phyloP scores from a whole-genome alignment of 2,113 vertebrate genomes.

The Tetrao urogallus region DNA sequence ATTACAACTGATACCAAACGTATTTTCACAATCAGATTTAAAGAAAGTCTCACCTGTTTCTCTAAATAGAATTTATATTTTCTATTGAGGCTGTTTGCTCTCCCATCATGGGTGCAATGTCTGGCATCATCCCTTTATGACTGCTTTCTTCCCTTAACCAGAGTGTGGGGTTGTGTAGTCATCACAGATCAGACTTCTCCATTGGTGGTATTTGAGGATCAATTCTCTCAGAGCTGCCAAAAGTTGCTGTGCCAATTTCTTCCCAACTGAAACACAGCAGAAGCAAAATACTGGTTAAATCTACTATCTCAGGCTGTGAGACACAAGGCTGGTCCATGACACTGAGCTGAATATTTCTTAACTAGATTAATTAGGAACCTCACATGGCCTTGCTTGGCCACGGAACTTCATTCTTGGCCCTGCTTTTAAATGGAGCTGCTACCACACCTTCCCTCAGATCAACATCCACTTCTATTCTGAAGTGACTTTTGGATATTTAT shows the following conservation, averaged over 20 bases:
- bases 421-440: background rate
- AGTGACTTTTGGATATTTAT: background rate
- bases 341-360: background rate
- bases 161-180: background rate
- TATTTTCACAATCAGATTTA: background rate
- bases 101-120: no score
- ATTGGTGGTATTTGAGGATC: background rate
- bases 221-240: background rate
- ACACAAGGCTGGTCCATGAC: background rate
- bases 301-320: background rate
- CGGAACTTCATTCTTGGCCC: background rate
- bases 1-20: background rate
- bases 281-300: background rate
- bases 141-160: background rate
- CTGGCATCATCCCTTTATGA: background rate
- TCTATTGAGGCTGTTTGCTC: background rate
- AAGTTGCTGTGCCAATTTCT: background rate
- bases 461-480: background rate
- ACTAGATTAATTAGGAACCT: background rate
- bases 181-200: background rate
- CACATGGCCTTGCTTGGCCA: no score
- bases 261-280: background rate
- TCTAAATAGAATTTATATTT: background rate
- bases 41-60: accelerated
- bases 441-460: background rate